Conservation (phyloP, 2,797 vertebrate genomes). For the Sparidentex hasta region DNA sequence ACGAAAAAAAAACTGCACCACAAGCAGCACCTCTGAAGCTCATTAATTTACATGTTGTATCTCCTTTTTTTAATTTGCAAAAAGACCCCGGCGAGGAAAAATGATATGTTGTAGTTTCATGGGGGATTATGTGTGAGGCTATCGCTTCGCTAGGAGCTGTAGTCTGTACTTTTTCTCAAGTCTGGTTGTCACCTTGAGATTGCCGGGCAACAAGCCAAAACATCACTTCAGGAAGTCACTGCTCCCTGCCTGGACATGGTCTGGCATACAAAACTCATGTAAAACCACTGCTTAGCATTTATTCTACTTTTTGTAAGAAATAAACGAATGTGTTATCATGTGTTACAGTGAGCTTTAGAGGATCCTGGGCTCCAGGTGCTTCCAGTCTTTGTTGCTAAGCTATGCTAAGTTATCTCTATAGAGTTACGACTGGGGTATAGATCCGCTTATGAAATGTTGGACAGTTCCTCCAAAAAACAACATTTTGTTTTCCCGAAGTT, state of each 20-base stretch:
- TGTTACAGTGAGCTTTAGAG: no score
- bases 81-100: neutral
- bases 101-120: neutral
- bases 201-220: slow-evolving; percentile 12
- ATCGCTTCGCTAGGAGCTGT: neutral
- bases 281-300: no score
- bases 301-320: neutral
- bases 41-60: neutral
- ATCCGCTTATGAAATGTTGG: neutral
- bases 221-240: slow-evolving; percentile 6
- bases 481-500: neutral
- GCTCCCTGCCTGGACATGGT: neutral
- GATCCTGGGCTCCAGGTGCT: no score
- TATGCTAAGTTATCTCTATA: neutral
- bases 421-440: neutral
- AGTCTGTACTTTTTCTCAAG: slow-evolving; percentile 2
- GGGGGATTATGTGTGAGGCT: neutral
- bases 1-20: neutral
- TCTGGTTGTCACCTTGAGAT: slow-evolving; percentile 6
- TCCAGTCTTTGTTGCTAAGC: neutral
- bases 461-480: neutral
- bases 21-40: neutral
- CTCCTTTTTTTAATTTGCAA: neutral
- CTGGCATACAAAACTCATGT: neutral
- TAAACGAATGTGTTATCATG: neutral